Evolutionary conservation across 2,113 vertebrate genomes (phyloP).

Genomic region (Datnioides undecimradiatus): DNA sequence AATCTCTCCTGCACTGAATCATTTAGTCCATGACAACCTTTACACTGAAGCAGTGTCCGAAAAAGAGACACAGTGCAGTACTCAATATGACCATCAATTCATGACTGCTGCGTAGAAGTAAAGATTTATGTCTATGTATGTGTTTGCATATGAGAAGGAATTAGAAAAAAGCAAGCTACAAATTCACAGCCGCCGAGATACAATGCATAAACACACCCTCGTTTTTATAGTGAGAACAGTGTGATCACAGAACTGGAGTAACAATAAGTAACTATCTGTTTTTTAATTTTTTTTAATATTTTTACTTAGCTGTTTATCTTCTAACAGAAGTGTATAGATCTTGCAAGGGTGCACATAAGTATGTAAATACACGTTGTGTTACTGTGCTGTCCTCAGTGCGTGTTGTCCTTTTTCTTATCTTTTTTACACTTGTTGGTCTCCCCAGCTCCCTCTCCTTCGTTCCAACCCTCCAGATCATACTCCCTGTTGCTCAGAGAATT

Average conservation of each 20-base stretch:
- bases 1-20: background rate
- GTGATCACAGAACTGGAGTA: background rate
- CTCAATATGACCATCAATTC: background rate
- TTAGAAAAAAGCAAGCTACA: background rate
- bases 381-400: background rate
- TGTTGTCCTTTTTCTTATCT: background rate
- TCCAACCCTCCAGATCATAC: constrained; percentile 5
- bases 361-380: background rate
- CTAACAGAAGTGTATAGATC: background rate
- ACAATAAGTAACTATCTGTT: background rate
- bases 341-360: background rate
- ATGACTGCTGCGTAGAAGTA: background rate
- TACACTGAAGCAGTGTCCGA: background rate
- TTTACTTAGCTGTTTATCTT: background rate
- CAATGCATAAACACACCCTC: background rate
- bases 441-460: background rate
- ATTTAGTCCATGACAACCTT: background rate
- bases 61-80: background rate
- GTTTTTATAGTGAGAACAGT: background rate
- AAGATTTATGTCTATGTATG: constrained; percentile 1
- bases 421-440: background rate
- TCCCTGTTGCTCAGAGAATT: constrained; percentile 65
- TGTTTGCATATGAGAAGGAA: constrained; percentile 9
- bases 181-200: background rate
- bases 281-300: too few relatives aligned